Evolutionary conservation across 2,797 vertebrate genomes (phyloP).

Genomic region (Mormyrus proboscirostris): DNA sequence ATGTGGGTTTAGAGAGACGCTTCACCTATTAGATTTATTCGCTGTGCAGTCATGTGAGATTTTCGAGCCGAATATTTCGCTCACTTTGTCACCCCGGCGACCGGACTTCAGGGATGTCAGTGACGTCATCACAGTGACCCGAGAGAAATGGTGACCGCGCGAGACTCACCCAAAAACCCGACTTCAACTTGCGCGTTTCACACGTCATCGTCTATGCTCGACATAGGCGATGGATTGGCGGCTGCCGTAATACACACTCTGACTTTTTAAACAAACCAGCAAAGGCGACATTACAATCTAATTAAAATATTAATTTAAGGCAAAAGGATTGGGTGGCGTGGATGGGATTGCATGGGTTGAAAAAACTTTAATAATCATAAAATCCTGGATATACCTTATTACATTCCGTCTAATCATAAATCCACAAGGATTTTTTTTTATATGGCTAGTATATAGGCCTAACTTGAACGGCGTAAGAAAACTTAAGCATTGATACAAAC

Average conservation of each 20-base stretch:
- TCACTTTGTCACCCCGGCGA: neutral
- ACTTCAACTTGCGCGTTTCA: neutral
- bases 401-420: neutral
- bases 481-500: neutral
- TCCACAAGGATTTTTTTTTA: neutral
- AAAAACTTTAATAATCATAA: neutral
- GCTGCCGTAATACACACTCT: neutral
- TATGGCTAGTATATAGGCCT: neutral
- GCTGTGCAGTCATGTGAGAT: neutral
- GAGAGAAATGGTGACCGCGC: neutral
- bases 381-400: neutral
- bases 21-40: neutral
- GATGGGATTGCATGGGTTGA: neutral
- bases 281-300: neutral
- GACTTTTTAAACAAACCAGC: neutral
- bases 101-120: neutral
- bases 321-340: neutral
- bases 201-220: neutral
- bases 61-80: neutral
- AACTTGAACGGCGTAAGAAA: neutral
- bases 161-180: neutral
- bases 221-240: neutral
- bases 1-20: neutral
- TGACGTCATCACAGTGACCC: neutral
- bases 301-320: neutral